Conservation (phyloP, 2,888 invertebrate species). For the Hemaris fuciformis region DNA sequence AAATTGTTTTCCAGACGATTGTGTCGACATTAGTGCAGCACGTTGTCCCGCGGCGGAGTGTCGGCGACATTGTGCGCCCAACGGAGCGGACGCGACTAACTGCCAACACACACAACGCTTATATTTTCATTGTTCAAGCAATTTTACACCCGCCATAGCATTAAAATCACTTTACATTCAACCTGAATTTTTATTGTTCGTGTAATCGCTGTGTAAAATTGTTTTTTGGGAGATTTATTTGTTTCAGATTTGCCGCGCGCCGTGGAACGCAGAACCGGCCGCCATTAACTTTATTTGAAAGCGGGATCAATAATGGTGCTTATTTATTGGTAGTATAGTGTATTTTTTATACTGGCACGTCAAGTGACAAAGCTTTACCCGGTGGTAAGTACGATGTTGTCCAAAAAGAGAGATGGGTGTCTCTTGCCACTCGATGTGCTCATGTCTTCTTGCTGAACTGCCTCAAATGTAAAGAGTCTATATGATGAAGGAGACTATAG, state of each 20-base stretch:
- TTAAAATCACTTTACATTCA: background rate
- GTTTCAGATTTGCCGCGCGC: background rate
- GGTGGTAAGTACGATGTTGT: too few species aligned
- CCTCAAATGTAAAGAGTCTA: too few species aligned
- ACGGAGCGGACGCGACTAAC: background rate
- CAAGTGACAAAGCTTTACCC: too few species aligned
- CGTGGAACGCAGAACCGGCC: background rate
- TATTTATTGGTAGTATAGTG: background rate
- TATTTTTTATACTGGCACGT: too few species aligned
- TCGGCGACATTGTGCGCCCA: background rate
- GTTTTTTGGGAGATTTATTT: background rate
- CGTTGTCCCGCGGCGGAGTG: background rate
- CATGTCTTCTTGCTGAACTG: too few species aligned
- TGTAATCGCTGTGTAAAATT: background rate
- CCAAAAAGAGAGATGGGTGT: too few species aligned
- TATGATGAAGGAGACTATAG: too few species aligned
- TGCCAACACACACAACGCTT: background rate
- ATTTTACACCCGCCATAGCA: background rate
- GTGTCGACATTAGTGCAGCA: background rate
- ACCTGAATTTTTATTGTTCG: background rate
- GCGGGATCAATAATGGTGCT: background rate
- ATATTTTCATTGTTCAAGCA: slow-evolving; percentile 2
- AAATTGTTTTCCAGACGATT: slow-evolving; percentile 3
- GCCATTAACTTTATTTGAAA: background rate
- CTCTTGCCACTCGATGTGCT: too few species aligned